Evolutionary conservation across 2,113 vertebrate species (phyloP).

Genomic region (Megaceryle torquata): DNA sequence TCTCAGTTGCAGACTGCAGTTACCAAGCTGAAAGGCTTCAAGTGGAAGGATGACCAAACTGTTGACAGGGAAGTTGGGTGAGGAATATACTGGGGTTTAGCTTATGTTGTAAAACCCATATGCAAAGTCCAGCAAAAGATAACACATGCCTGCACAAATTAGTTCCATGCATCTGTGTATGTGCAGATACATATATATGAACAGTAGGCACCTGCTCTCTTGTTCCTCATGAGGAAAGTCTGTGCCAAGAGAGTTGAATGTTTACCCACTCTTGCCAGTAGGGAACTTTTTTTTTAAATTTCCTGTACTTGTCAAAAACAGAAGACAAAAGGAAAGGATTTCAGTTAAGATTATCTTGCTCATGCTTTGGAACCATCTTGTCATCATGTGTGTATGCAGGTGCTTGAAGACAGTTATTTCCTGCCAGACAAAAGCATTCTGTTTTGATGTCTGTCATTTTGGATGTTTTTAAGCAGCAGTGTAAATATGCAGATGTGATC

Average conservation of each 20-base stretch:
- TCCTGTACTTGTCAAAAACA: not conserved
- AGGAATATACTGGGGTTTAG: not conserved
- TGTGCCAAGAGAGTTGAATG: not conserved
- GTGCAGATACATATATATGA: not conserved
- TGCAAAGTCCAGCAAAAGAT: not conserved
- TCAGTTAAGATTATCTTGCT: not conserved
- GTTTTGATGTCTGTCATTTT: not conserved
- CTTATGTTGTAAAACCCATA: not conserved
- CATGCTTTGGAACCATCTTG: not conserved
- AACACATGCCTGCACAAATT: not conserved
- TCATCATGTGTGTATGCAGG: not conserved
- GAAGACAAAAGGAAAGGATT: not conserved
- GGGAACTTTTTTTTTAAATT: not conserved
- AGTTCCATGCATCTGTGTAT: not conserved
- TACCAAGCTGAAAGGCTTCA: not conserved
- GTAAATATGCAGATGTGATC: not conserved
- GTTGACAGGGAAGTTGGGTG: not conserved
- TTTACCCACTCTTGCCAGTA: not conserved
- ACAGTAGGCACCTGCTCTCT: not conserved
- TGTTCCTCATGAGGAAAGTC: not conserved
- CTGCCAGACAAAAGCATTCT: constrained; percentile 4
- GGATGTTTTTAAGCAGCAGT: not conserved
- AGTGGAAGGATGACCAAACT: not conserved
- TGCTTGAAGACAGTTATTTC: constrained; percentile 4
- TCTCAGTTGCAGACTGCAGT: not conserved